Conservation (phyloP, 2,888 invertebrate genomes). For the Cyaniris semiargus region DNA sequence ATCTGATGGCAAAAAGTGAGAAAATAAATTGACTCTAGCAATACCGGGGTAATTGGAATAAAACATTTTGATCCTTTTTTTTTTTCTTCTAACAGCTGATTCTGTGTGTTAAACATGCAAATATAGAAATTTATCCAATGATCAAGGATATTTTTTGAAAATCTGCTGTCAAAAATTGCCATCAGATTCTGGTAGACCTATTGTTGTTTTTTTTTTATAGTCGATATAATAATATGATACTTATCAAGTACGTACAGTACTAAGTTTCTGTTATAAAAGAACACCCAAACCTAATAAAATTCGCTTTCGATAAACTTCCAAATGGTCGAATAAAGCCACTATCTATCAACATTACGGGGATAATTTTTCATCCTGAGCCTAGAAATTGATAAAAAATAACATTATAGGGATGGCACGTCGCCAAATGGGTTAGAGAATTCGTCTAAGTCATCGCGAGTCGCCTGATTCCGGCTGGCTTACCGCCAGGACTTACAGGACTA, state of each 20-base stretch:
- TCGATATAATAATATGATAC: no score
- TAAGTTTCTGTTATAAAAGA: background rate
- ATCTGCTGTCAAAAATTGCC: no score
- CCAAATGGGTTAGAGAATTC: constrained; percentile 23
- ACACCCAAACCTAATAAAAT: background rate
- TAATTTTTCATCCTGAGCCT: constrained; percentile 10
- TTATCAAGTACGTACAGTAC: background rate
- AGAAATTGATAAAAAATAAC: constrained; percentile 24
- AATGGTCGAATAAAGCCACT: background rate
- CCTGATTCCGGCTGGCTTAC: constrained; percentile 22
- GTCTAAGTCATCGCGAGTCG: constrained; percentile 23
- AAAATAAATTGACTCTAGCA: no score
- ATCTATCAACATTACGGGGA: background rate
- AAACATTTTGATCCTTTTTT: no score
- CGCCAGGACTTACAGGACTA: constrained; percentile 12
- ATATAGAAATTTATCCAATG: no score
- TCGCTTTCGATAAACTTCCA: background rate
- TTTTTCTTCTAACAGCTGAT: no score
- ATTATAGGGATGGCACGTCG: constrained; percentile 16
- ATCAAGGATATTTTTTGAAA: no score
- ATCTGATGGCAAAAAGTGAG: no score
- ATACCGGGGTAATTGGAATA: no score
- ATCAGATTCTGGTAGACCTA: no score
- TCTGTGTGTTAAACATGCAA: no score
- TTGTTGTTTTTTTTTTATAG: no score